Conservation (phyloP, 2,797 vertebrate genomes). For the Onychomys arenicola region DNA sequence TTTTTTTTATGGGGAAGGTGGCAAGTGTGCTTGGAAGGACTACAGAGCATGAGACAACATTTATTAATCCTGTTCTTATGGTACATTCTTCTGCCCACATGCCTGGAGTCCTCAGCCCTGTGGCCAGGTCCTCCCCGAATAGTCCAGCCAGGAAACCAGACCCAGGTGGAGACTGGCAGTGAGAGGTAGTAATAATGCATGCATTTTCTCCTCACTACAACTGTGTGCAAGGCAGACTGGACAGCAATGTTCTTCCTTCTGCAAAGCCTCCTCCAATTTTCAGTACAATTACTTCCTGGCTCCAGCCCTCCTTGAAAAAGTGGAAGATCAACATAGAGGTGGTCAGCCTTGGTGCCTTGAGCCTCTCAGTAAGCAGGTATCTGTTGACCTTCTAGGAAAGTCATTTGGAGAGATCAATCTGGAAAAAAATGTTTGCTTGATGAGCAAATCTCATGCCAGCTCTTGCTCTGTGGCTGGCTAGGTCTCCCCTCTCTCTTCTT, state of each 20-base stretch:
- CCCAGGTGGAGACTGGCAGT: constrained; percentile 29
- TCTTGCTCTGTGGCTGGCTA: not conserved
- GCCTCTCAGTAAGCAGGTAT: no score
- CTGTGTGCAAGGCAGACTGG: constrained; percentile 59
- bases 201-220: constrained; percentile 66
- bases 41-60: no score
- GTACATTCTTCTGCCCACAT: not conserved
- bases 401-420: not conserved
- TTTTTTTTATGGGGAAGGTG: not conserved
- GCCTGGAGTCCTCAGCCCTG: constrained; percentile 9
- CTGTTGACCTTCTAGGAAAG: not conserved
- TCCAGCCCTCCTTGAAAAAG: constrained; percentile 56
- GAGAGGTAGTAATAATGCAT: constrained; percentile 72
- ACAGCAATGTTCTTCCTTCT: constrained; percentile 68
- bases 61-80: not conserved
- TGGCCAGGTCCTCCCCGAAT: constrained; percentile 46
- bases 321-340: not conserved
- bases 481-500: not conserved
- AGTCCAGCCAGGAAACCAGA: constrained; percentile 71
- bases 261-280: constrained; percentile 69
- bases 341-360: fast-evolving
- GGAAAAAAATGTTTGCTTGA: not conserved
- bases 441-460: no score
- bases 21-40: not conserved
- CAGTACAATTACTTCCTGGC: constrained; percentile 40